Evolutionary conservation across 2,113 vertebrate species (phyloP).

Genomic region (Aldabrachelys gigantea): DNA sequence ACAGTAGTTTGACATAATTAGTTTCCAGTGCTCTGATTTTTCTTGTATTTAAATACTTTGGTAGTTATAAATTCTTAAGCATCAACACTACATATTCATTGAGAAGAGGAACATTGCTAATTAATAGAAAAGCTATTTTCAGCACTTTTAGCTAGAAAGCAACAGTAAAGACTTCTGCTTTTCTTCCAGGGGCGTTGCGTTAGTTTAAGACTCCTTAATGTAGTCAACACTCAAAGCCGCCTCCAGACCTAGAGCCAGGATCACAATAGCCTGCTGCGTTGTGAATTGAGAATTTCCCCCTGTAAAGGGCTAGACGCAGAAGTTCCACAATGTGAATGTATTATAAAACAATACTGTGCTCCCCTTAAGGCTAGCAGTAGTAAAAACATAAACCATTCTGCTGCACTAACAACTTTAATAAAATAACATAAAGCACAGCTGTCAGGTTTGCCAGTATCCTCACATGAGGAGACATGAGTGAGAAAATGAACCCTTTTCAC

Average conservation of each 20-base stretch:
- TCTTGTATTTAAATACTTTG: slow-evolving; percentile 68
- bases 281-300: slow-evolving; percentile 18
- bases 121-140: slow-evolving; percentile 57
- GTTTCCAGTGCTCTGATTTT: slow-evolving; percentile 69
- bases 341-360: slow-evolving; percentile 53
- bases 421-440: slow-evolving; percentile 66
- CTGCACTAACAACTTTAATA: slow-evolving; percentile 64
- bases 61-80: slow-evolving; percentile 70
- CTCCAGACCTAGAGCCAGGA: neutral
- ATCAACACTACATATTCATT: slow-evolving; percentile 66
- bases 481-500: slow-evolving; percentile 64
- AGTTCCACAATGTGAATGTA: neutral
- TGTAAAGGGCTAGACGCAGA: neutral
- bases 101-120: slow-evolving; percentile 45
- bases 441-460: slow-evolving; percentile 56
- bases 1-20: slow-evolving; percentile 66
- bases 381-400: slow-evolving; percentile 39
- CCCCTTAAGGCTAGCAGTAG: slow-evolving; percentile 56
- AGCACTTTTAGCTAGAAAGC: slow-evolving; percentile 29
- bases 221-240: slow-evolving; percentile 9
- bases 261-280: neutral
- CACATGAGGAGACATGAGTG: slow-evolving; percentile 44
- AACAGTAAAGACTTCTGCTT: neutral
- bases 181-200: neutral
- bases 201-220: neutral